Evolutionary conservation across 2,888 invertebrate species (phyloP).

Genomic region (Pammene fasciana): DNA sequence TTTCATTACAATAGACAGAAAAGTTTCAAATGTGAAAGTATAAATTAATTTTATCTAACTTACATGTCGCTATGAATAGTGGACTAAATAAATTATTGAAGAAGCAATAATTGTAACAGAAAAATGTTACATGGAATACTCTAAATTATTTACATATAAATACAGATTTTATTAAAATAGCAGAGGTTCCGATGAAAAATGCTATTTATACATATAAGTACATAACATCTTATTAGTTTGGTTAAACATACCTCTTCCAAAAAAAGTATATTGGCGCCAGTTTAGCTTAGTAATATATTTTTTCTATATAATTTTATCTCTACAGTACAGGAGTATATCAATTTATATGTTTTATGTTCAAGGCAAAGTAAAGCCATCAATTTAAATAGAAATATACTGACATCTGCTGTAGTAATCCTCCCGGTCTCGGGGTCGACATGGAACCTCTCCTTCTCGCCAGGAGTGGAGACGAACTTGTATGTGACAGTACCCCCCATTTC

Average conservation of each 20-base stretch:
- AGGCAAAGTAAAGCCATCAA: not conserved
- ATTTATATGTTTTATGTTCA: too few species aligned
- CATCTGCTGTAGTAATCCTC: slow-evolving; percentile 88
- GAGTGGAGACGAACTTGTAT: slow-evolving; percentile 91
- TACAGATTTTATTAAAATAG: not conserved
- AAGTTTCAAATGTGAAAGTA: slow-evolving; percentile 1
- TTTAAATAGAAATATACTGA: slow-evolving; percentile 62
- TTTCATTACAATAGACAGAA: slow-evolving; percentile 1
- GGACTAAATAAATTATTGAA: not conserved
- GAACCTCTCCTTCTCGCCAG: slow-evolving; percentile 90
- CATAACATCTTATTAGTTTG: too few species aligned
- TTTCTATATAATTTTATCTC: too few species aligned
- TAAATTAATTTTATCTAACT: slow-evolving; percentile 9
- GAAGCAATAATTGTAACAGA: not conserved
- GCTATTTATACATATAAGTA: too few species aligned
- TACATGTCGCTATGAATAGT: not conserved
- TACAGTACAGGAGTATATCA: too few species aligned
- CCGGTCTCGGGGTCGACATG: slow-evolving; percentile 90
- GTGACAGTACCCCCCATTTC: slow-evolving; percentile 91
- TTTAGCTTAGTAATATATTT: too few species aligned
- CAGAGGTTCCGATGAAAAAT: too few species aligned
- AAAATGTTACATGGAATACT: not conserved
- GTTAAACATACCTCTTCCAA: too few species aligned
- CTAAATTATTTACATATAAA: not conserved
- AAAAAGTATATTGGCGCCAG: too few species aligned